Evolutionary conservation across 2,888 invertebrate genomes (phyloP).

Genomic region (Tachystola acroxantha): DNA sequence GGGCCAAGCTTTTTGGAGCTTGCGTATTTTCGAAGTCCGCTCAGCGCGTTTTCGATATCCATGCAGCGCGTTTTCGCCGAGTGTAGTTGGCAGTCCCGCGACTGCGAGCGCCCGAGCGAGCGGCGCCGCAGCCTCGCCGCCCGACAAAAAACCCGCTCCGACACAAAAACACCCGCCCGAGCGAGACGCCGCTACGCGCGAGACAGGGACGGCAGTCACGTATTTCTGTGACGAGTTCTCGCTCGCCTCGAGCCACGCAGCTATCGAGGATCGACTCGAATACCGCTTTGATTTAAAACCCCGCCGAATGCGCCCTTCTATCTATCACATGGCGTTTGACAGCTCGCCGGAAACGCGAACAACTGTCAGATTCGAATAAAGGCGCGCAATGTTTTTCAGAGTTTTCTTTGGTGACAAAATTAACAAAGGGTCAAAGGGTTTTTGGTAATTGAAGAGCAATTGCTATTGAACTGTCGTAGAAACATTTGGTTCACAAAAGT

Average conservation of each 20-base stretch:
- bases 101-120: no score
- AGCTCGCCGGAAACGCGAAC: constrained; percentile 68
- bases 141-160: constrained; percentile 75
- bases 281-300: constrained; percentile 76
- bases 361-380: constrained; percentile 71
- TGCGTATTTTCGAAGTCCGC: no score
- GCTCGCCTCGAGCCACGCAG: constrained; percentile 67
- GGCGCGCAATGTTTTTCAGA: constrained; percentile 43
- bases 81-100: no score
- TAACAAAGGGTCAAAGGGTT: constrained; percentile 2
- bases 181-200: constrained; percentile 42
- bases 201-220: constrained; percentile 54
- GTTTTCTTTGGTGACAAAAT: constrained; percentile 2
- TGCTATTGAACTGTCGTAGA: no score
- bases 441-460: not conserved
- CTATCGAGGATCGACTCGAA: constrained; percentile 62
- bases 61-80: no score
- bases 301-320: constrained; percentile 74
- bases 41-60: no score
- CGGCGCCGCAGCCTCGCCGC: constrained; percentile 56
- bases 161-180: constrained; percentile 72
- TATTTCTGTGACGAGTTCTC: constrained; percentile 72
- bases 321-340: constrained; percentile 78
- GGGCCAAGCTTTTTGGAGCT: no score
- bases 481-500: not conserved